These are phyloP conservation scores for Ceratosolen solmsi DNA, from an alignment of 1,140 invertebrate genomes.

Conservation along the genomic window DNA sequence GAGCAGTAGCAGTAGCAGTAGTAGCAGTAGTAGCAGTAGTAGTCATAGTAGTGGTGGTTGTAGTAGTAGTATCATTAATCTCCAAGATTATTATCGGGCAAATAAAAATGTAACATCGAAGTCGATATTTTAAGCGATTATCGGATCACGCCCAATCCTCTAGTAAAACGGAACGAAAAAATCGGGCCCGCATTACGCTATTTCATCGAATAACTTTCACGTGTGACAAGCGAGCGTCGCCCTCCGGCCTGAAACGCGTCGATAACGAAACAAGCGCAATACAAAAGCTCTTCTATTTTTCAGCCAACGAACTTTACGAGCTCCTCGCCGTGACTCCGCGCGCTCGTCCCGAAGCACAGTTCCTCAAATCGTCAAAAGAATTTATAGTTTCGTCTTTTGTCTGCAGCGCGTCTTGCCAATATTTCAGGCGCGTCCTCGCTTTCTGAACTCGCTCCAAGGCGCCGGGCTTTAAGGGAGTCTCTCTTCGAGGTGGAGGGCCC, in stretches of 20 bases:
- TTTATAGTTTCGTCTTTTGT: constrained; percentile 50
- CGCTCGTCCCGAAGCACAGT: background rate
- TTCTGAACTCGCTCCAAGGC: constrained; percentile 23
- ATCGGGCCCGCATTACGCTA: background rate
- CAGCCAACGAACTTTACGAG: background rate
- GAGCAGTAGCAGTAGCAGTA: too few species aligned
- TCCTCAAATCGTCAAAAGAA: constrained; percentile 36
- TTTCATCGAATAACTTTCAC: background rate
- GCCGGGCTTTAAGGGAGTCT: background rate
- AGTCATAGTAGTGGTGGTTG: too few species aligned
- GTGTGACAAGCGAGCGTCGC: background rate
- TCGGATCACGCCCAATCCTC: too few species aligned
- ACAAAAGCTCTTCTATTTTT: constrained; percentile 27
- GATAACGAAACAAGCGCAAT: constrained; percentile 12
- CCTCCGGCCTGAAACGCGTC: background rate
- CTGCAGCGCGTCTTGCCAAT: constrained; percentile 44
- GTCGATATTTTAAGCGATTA: too few species aligned
- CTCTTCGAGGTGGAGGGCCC: background rate
- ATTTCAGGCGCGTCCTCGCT: constrained; percentile 47
- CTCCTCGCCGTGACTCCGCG: background rate
- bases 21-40: too few species aligned
- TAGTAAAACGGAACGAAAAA: too few species aligned
- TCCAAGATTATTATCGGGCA: too few species aligned
- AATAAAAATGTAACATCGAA: too few species aligned
- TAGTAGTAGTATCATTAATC: too few species aligned